Evolutionary conservation across 2,888 invertebrate species (phyloP).

Genomic region (Hetaerina titia): DNA sequence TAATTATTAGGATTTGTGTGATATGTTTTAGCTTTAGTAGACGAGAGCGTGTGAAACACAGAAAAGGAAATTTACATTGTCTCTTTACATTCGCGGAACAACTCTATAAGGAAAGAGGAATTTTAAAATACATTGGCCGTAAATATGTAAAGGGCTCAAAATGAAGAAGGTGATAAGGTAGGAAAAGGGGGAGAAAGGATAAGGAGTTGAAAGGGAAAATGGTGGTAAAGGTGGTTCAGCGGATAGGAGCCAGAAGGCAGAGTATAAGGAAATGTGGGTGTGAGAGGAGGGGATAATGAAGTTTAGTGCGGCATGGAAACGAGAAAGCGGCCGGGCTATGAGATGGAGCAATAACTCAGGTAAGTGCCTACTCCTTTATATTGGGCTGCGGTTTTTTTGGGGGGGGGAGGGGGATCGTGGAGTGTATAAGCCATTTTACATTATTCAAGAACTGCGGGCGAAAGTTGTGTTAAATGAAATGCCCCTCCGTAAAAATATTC

Average conservation of each 20-base stretch:
- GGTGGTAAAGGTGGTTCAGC: not conserved
- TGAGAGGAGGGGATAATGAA: slow-evolving; percentile 19
- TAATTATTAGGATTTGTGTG: no score
- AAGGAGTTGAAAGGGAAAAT: no score
- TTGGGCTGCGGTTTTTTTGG: slow-evolving; percentile 7
- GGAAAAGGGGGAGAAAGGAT: no score
- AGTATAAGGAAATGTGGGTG: not conserved
- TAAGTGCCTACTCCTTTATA: slow-evolving; percentile 24
- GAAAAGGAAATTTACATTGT: no score
- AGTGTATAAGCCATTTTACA: slow-evolving; percentile 29
- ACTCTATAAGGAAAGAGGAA: no score
- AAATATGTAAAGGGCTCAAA: no score
- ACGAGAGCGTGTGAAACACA: no score
- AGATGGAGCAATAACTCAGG: slow-evolving; percentile 50
- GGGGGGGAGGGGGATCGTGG: not conserved
- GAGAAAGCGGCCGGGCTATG: not conserved
- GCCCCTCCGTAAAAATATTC: not conserved
- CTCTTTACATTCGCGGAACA: no score
- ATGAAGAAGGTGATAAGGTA: no score
- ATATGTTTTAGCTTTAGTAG: no score
- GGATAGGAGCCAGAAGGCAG: no score
- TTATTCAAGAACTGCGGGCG: not conserved
- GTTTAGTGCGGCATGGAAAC: not conserved
- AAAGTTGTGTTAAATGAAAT: slow-evolving; percentile 13
- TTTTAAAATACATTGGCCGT: no score